Percentiles rank a stretch among this genome's conserved stretches.
phyloP scores from a whole-genome alignment of 2,113 vertebrate genomes.

The Crotalus tigris region DNA sequence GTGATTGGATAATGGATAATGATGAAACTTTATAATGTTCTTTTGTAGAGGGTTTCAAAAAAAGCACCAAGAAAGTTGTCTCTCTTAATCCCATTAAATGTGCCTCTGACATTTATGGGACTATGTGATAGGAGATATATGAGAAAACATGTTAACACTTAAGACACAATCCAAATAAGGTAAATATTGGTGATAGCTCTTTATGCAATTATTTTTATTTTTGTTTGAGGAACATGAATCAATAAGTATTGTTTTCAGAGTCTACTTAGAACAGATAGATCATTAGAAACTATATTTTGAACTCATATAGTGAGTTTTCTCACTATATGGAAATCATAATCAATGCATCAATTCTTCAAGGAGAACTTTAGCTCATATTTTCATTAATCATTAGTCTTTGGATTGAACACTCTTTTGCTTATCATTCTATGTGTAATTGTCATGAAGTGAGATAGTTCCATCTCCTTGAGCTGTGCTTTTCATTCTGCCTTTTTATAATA shows the following conservation, averaged over 20 bases:
- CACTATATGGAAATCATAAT: not conserved
- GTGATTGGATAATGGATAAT: not conserved
- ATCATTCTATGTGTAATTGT: not conserved
- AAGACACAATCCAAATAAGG: not conserved
- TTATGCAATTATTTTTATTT: not conserved
- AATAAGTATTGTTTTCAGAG: not conserved
- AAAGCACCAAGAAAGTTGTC: not conserved
- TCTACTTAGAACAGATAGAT: not conserved
- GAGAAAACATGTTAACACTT: not conserved
- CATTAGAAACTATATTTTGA: not conserved
- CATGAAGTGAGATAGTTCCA: not conserved
- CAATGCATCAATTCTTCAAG: not conserved
- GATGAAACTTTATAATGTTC: not conserved
- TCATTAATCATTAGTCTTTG: not conserved
- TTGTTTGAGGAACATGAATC: not conserved
- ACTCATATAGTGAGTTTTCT: not conserved
- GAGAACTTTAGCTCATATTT: not conserved
- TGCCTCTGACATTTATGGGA: not conserved
- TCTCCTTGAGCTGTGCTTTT: not conserved
- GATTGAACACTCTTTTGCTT: not conserved
- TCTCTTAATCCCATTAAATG: not conserved
- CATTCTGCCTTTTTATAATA: not conserved
- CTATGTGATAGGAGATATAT: not conserved
- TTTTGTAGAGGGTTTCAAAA: not conserved
- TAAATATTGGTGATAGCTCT: not conserved